Conservation (phyloP, 2,113 vertebrate genomes). For the Chloropsis hardwickii region DNA sequence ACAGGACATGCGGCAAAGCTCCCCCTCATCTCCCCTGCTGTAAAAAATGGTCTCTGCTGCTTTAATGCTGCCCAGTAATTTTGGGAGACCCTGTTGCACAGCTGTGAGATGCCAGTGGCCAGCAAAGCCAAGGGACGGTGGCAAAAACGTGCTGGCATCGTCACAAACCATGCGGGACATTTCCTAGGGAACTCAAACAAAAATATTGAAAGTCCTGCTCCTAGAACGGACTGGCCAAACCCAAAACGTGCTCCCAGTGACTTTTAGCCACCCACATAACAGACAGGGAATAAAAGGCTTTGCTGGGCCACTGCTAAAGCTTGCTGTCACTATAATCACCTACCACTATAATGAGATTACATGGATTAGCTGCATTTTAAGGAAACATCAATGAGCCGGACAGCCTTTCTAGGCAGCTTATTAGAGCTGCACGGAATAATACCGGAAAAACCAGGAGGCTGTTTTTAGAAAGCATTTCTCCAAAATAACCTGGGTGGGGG, state of each 20-base stretch:
- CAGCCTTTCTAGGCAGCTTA: not conserved
- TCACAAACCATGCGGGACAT: accelerated
- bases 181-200: not conserved
- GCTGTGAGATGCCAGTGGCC: not conserved
- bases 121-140: not conserved
- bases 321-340: constrained; percentile 10
- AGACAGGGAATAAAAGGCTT: not conserved
- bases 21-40: not conserved
- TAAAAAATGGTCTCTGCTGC: not conserved
- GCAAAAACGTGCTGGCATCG: accelerated
- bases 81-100: accelerated
- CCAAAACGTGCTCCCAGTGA: not conserved
- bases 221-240: not conserved
- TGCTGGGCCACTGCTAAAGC: not conserved
- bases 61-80: not conserved
- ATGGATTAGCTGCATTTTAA: constrained; percentile 34
- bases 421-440: not conserved
- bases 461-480: not conserved
- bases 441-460: not conserved
- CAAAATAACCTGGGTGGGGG: not conserved
- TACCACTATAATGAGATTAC: constrained; percentile 28
- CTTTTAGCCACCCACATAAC: not conserved
- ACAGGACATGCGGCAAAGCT: accelerated
- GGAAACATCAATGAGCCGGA: not conserved
- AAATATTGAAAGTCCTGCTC: not conserved